These are phyloP conservation scores for Steinernema feltiae DNA, from an alignment of 1,140 invertebrate genomes.

Conservation along the genomic window DNA sequence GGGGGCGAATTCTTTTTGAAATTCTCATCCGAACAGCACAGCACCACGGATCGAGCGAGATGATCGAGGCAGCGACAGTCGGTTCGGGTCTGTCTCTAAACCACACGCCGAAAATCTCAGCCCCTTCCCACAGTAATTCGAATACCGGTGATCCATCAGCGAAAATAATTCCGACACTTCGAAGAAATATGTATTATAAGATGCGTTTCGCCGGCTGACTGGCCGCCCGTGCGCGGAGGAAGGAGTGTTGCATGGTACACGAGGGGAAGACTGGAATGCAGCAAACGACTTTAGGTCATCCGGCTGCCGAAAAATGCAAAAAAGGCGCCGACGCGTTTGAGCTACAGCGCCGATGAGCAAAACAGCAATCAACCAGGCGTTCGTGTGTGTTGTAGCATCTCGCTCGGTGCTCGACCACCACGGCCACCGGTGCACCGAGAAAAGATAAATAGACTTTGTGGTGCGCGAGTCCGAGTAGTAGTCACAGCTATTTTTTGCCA, in stretches of 20 bases:
- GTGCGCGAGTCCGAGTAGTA: conserved; percentile 7
- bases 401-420: not conserved
- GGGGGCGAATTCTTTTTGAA: not conserved
- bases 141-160: conserved; percentile 11
- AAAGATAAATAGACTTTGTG: conserved; percentile 11
- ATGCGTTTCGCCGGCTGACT: not conserved
- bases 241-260: not conserved
- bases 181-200: not conserved
- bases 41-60: not conserved
- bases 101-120: not conserved
- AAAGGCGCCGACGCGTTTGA: not conserved
- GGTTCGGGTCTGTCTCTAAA: not conserved
- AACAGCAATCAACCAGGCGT: not conserved
- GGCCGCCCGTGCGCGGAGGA: not conserved
- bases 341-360: not conserved
- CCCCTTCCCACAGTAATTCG: conserved; percentile 6
- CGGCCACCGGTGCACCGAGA: not conserved
- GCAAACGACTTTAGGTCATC: not conserved
- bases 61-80: not conserved
- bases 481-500: conserved; percentile 9
- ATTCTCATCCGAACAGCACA: not conserved
- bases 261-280: not conserved
- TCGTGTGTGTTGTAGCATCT: not conserved
- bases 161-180: conserved; percentile 9
- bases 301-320: not conserved